Conservation (phyloP, 1,140 invertebrate genomes). For the Cydia amplana region DNA sequence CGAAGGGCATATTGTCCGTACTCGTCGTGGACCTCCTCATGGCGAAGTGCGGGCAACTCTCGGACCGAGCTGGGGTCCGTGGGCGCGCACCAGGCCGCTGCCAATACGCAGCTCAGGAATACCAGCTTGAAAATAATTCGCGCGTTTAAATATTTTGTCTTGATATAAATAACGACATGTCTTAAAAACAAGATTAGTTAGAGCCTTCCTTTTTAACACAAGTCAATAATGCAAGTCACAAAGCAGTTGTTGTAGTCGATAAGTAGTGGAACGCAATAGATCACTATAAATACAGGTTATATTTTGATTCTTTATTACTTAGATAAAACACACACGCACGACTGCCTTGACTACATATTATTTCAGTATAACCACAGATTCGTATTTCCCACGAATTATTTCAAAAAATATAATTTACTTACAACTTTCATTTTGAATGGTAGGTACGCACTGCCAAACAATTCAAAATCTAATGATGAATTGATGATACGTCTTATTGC, state of each 20-base stretch:
- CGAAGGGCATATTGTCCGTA: conserved; percentile 62
- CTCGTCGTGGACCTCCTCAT: conserved; percentile 62
- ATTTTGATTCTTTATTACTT: too few relatives aligned
- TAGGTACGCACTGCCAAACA: background rate
- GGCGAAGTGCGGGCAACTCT: conserved; percentile 44
- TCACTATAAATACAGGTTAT: too few relatives aligned
- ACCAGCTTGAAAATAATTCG: background rate
- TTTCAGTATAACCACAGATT: too few relatives aligned
- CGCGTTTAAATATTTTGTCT: too few relatives aligned
- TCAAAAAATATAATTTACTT: conserved; percentile 28
- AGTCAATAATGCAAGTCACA: too few relatives aligned
- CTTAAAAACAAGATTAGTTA: too few relatives aligned
- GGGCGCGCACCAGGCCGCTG: conserved; percentile 42
- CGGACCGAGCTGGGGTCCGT: conserved; percentile 35
- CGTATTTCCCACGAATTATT: background rate
- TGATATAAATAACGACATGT: too few relatives aligned
- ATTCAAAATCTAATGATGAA: background rate
- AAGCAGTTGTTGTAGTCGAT: too few relatives aligned
- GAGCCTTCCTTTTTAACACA: too few relatives aligned
- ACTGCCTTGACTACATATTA: too few relatives aligned
- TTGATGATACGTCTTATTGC: background rate
- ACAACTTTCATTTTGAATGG: conserved; percentile 35
- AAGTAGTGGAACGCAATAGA: too few relatives aligned
- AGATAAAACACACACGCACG: too few relatives aligned
- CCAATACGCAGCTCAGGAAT: conserved; percentile 36